Evolutionary conservation across 2,797 vertebrate genomes (phyloP), one percentile per base, ranked within the genome.

Genomic region (Dryobates pubescens): DNA sequence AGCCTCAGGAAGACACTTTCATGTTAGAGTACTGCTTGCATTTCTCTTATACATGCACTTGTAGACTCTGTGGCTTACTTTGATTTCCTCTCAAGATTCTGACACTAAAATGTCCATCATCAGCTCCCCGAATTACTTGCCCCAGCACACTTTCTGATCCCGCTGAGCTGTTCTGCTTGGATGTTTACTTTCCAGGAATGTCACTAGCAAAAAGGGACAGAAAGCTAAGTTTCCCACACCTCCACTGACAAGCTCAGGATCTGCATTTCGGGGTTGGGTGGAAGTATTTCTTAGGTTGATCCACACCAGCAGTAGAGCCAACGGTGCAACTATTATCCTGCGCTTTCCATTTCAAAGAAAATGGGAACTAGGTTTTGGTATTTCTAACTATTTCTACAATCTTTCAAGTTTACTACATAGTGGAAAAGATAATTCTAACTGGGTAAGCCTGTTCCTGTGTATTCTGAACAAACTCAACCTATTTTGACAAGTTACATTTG

Each of bases 51-150:
- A 79, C 18, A 0, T 64, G 86, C 80, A 84, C 86, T 91, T 92
- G 94, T 62, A 94, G 88, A 64, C 83, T 64, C 54, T 54, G 74
- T 41, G 51, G 57, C 82, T 96, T 64, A 10, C 92, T 96, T 84
- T 92, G 92, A 96, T 96, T 92, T 90, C 88, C 94, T 64, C 88
- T 95, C 94, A 88, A 82, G 88, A 93, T 84, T 91, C 85, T 88
- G 91, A 95, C 94, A 96, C 95, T 96, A 90, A 96, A 94, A 94
- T 32, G 88, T 95, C 96, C 92, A 91, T 96, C 96, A 94, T 8
- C 82, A 73, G 17, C 74, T 91, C 85, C 82, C 49, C 23, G 85
- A 82, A 89, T 95, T 74, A 82, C 82, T 90, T 91, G 90, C 58
- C 82, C 94, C 76, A 74, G 91, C 82, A 75, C 22, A 88, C 70